phyloP scores from a whole-genome alignment of 2,888 invertebrate species.

The Teleogryllus oceanicus region DNA sequence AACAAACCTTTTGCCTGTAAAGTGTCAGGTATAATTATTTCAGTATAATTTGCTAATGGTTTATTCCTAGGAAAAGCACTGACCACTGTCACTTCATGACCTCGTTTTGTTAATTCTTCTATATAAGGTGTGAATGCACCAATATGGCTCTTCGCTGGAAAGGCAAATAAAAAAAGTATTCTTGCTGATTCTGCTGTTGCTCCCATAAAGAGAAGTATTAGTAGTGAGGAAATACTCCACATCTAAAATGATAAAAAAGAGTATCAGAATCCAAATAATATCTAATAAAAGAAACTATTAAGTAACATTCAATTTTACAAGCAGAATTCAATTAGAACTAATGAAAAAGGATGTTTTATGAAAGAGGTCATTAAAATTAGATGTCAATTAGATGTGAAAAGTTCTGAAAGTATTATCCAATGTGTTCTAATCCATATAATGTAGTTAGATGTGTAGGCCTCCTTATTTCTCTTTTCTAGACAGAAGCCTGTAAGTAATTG shows the following conservation, averaged over 20 bases:
- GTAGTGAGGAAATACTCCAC: not conserved
- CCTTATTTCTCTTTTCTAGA: too few species aligned
- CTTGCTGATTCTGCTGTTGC: not conserved
- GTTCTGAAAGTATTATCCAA: too few species aligned
- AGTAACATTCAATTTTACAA: too few species aligned
- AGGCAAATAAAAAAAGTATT: conserved; percentile 50
- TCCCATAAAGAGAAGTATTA: not conserved
- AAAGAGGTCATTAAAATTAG: too few species aligned
- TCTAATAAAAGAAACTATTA: too few species aligned
- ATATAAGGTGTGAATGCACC: conserved; percentile 50
- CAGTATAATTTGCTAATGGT: not conserved
- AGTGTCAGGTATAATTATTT: not conserved
- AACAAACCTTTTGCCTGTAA: not conserved
- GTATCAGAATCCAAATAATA: too few species aligned
- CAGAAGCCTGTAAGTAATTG: too few species aligned
- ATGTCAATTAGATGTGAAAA: too few species aligned
- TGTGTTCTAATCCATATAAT: too few species aligned
- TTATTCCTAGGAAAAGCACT: not conserved
- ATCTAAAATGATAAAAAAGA: not conserved
- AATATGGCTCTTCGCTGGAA: conserved; percentile 51
- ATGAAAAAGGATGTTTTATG: too few species aligned
- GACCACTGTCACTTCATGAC: conserved; percentile 47
- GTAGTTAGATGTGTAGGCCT: too few species aligned
- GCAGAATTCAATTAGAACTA: too few species aligned
- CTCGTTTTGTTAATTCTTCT: conserved; percentile 47